phyloP scores from a whole-genome alignment of 2,113 vertebrate species.

The Lycaon pictus region DNA sequence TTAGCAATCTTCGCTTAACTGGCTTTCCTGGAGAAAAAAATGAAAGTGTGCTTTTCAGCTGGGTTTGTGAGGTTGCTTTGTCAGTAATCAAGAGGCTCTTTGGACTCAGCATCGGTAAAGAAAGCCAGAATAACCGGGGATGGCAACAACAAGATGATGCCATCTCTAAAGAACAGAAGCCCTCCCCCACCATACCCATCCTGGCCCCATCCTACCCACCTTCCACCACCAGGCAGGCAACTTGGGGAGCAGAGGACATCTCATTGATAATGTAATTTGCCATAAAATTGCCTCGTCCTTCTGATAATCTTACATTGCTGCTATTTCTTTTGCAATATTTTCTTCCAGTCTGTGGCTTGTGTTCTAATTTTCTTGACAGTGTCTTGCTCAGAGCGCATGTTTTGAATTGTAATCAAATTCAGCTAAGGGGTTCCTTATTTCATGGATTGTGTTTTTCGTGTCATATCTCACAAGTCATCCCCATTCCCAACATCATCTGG shows the following conservation, averaged over 20 bases:
- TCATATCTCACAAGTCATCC: background rate
- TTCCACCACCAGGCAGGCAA: background rate
- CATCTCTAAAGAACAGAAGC: background rate
- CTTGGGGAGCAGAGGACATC: background rate
- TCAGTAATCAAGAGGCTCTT: background rate
- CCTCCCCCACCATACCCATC: rapidly evolving
- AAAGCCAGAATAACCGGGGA: background rate
- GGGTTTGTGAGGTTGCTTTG: background rate
- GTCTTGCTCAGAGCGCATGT: background rate
- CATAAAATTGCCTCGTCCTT: background rate
- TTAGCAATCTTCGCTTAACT: background rate
- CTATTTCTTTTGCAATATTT: background rate
- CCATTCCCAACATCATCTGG: background rate
- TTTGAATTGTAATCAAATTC: background rate
- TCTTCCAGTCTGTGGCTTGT: background rate
- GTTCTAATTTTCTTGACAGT: background rate
- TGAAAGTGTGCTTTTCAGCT: background rate
- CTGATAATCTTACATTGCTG: background rate
- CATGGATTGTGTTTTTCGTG: background rate
- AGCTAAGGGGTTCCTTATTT: background rate
- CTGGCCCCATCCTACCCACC: background rate
- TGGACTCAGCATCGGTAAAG: background rate
- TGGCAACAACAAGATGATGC: background rate
- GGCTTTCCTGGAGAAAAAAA: background rate
- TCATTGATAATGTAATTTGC: background rate